Evolutionary conservation across 1,140 invertebrate genomes (phyloP), one percentile per base, ranked within the genome.

Genomic region (Lanistes nyassanus): DNA sequence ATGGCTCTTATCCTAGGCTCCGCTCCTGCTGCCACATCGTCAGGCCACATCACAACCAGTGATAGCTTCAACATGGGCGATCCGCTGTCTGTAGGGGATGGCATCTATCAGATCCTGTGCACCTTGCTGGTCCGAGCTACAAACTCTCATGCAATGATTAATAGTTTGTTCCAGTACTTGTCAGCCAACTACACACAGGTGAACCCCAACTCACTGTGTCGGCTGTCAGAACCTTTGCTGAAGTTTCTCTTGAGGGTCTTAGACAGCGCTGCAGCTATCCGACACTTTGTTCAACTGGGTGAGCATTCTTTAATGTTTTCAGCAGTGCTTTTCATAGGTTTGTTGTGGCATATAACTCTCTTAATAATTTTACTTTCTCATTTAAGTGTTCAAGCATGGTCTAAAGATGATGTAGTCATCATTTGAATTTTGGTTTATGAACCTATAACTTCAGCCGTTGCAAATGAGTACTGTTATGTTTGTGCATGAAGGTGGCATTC

Each of bases 101-200:
- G 94, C 13, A 92, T 96, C 3, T 96, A 95, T 80, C 93, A 94
- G 86, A 91, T 97, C 67, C 91, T 97, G 23, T 91, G 92, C 1
- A 93, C 93, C 0, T 88, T 97, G 31, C 92, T 92, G 19, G 90
- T 92, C 51, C 93, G 94, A 81, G 92, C 94, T 3, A 93, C 94
- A 21, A 92, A 93, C 84, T 92, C 93, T 16, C 91, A 92, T 37
- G 89, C 94, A 26, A 92, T 96, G 81, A 91, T 96, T 60, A 91
- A 92, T 80, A 94, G 94, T 0, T 90, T 96, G 39, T 92, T 94
- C 77, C 91, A 92, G 66, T 96, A 94, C 87, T 90, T 96, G 19
- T 92, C 92, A 71, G 91, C 82, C 29, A 76, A 80, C 39, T 74
- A 76, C 55, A 55, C 74, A n/a, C 79, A 82, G 39, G 36, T 72